These are phyloP conservation scores for Macrobrachium nipponense DNA, from an alignment of 1,140 invertebrate genomes.

Conservation along the genomic window DNA sequence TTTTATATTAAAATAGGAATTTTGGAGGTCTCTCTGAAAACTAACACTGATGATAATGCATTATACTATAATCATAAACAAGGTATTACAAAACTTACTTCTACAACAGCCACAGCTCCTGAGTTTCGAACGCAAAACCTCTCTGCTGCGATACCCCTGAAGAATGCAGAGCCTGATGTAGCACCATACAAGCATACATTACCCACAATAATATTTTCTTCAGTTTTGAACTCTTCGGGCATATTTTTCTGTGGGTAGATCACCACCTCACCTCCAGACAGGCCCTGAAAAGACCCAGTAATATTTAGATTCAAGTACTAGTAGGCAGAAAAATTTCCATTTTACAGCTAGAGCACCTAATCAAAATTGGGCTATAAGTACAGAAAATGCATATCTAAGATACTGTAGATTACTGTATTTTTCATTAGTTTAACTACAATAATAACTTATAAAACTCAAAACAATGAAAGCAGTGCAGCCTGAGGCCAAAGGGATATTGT, in stretches of 20 bases:
- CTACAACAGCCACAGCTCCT: slow-evolving; percentile 89
- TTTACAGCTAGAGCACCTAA: not conserved
- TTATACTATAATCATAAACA: not conserved
- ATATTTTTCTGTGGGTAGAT: slow-evolving; percentile 92
- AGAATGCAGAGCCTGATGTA: slow-evolving; percentile 92
- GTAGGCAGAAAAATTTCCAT: slow-evolving; percentile 1
- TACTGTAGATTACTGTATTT: too few species aligned
- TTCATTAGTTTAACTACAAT: too few species aligned
- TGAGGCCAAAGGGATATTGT: too few species aligned
- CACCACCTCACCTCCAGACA: slow-evolving; percentile 95
- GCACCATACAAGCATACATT: slow-evolving; percentile 99
- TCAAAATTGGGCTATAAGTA: too few species aligned
- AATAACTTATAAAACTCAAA: too few species aligned
- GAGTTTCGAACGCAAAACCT: slow-evolving; percentile 98
- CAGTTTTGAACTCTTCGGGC: slow-evolving; percentile 82
- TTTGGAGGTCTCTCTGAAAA: not conserved
- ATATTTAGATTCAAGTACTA: not conserved
- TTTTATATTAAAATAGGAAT: too few species aligned
- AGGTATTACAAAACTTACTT: slow-evolving; percentile 69
- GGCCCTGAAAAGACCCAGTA: slow-evolving; percentile 74
- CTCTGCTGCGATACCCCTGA: slow-evolving; percentile 96
- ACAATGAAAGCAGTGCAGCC: too few species aligned
- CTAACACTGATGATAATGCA: not conserved
- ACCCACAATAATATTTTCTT: slow-evolving; percentile 96
- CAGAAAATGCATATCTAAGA: too few species aligned